Percentiles rank a stretch among this genome's conserved stretches.
These are phyloP conservation scores for Castor canadensis DNA, from an alignment of 2,113 vertebrate genomes.

Conservation along the genomic window DNA sequence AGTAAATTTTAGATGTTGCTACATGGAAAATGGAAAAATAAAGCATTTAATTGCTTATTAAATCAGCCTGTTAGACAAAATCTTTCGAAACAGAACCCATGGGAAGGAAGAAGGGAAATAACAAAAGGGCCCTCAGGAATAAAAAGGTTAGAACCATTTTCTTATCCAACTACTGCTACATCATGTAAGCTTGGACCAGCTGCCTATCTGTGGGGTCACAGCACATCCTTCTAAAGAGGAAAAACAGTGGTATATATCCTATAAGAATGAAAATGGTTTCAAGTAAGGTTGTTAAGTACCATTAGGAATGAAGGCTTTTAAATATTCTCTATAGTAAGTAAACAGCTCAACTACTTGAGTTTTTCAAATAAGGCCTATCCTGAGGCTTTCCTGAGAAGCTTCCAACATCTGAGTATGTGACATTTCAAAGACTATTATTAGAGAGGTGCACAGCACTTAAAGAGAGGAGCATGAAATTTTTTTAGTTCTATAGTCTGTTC, in stretches of 20 bases:
- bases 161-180: neutral
- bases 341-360: conserved; percentile 2
- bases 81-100: conserved; percentile 21
- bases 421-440: conserved; percentile 15
- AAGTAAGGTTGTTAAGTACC: neutral
- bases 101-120: neutral
- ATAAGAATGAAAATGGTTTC: conserved; percentile 14
- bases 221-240: neutral
- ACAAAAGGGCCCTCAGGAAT: neutral
- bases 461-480: neutral
- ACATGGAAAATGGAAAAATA: neutral
- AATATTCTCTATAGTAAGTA: neutral
- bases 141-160: neutral
- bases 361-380: conserved; percentile 2
- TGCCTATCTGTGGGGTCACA: neutral
- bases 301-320: conserved; percentile 27
- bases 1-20: neutral
- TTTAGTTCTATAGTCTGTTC: neutral
- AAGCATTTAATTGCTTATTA: conserved; percentile 43
- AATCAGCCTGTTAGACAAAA: neutral
- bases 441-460: neutral
- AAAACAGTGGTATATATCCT: neutral
- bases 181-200: neutral
- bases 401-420: neutral
- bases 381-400: neutral